Base-by-base conservation (phyloP, 2,888 invertebrate genomes). In the Melanostoma mellinum region DNA sequence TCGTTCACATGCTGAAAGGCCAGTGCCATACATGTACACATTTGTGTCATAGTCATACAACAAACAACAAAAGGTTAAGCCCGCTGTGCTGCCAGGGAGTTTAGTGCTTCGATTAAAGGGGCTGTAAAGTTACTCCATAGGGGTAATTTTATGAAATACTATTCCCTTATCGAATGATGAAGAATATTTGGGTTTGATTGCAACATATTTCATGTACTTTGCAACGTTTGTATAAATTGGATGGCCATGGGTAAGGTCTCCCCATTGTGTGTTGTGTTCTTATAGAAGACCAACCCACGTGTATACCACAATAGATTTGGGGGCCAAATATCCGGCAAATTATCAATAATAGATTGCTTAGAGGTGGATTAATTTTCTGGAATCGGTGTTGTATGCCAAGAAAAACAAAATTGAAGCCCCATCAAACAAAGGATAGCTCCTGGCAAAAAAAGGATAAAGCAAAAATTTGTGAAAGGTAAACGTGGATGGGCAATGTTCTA, bases 151-250 rank as follows among this genome's bases (percentile, higher is more conserved):
- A 58, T 50, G 69, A 60, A 55, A 82, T 65, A 74, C 52, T 52
- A 32, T 36, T 73, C 63, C 68, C 77, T 65, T 82, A 77, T 78
- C 82, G 77, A 73, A 55, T 73, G 55, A 73, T 73, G 75, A 56
- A 52, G 53, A 63, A 68, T 77, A 69, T 82, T 78, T 50, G 30
- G 73, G 72, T 52, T 68, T 82, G 76, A 82, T 77, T 82, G 81
- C 68, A 77, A 56, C 77, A 82, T 73, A 72, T 77, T 82, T 77
- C 56, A 53, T 53, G 72, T 44, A 73, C 48, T 68, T 73, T 63
- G 73, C 73, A 68, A 76, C 76, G 20, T 72, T 81, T 81, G 48
- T 72, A 20, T 42, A 50, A 38, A n/a, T 63, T 48, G n/a, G 20
- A 20, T 20, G 20, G 20, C 20, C 9, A 20, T 4, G 32, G n/a